phyloP scores from a whole-genome alignment of 2,888 invertebrate genomes.

The Notodonta ziczac region DNA sequence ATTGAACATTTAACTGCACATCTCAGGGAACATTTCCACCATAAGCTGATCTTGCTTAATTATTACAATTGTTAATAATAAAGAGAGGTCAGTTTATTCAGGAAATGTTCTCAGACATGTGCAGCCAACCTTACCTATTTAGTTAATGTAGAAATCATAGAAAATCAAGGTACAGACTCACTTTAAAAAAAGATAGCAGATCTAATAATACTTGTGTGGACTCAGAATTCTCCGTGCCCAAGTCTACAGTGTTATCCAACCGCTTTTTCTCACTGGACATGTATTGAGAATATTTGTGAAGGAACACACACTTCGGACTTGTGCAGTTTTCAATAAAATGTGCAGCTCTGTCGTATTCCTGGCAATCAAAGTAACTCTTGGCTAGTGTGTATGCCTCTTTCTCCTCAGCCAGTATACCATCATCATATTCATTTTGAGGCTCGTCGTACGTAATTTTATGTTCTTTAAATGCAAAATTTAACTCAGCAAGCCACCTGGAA shows the following conservation, averaged over 20 bases:
- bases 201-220: slow-evolving; percentile 75
- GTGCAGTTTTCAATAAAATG: slow-evolving; percentile 90
- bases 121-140: no score
- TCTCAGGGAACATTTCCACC: no score
- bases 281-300: slow-evolving; percentile 94
- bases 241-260: slow-evolving; percentile 87
- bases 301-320: slow-evolving; percentile 90
- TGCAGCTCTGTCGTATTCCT: slow-evolving; percentile 95
- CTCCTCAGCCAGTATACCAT: slow-evolving; percentile 84
- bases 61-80: no score
- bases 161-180: slow-evolving; percentile 29
- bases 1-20: no score
- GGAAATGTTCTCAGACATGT: no score
- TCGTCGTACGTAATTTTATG: slow-evolving; percentile 85
- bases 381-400: slow-evolving; percentile 90
- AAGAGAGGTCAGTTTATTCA: no score
- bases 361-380: slow-evolving; percentile 94
- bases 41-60: no score
- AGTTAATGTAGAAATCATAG: background rate
- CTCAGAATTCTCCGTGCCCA: slow-evolving; percentile 69
- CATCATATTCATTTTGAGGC: slow-evolving; percentile 60
- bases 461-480: slow-evolving; percentile 90
- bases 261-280: slow-evolving; percentile 96
- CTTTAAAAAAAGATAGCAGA: slow-evolving; percentile 76
- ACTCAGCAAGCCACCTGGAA: slow-evolving; percentile 95